Base-by-base conservation (phyloP, 2,113 vertebrate genomes). In the Malurus elegans region DNA sequence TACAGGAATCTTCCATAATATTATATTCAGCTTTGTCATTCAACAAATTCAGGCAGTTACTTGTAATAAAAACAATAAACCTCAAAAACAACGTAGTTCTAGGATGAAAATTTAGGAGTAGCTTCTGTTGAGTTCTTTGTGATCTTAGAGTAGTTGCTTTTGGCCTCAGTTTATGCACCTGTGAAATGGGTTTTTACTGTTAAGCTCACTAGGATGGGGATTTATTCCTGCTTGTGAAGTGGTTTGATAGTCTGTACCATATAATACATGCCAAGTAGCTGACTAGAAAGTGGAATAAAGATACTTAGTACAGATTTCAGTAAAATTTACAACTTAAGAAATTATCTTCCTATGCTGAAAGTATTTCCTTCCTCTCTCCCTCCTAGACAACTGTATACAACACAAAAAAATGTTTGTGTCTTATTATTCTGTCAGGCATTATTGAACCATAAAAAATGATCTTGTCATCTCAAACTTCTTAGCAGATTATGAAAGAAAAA, bases 401-500 rank as follows among this genome's bases (percentile, higher is more conserved):
- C 45, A 82, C 36, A 67, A 72, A 80, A 75, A 91, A 54, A 66
- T 16, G 8, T 74, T 85, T 64, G 18, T 53, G 40, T 67, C 47
- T 67, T 67, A 23, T 57, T 91, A 40, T 85, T 92, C 50, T 57
- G 62, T 73, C 78, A 85, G 82, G 25, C 44, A 57, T 75, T 86
- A 66, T 21, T 86, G 75, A 75, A 57, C 44, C 88, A 40, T 58
- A 42, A 90, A 95, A 88, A 92, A 80, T 50, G 56, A 12, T 69
- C 51, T n/a, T 94, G 53, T 86, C 88, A 91, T 89, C 69, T 94
- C 72, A 50, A 34, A 58, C 47, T 56, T 78, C 60, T 78, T 92
- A 89, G 73, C 24, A 89, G 47, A 78, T 91, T 85, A 93, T 86
- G 53, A 86, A 95, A 96, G 90, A 96, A 92, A 71, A 94, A 96